Evolutionary conservation across 92 coral and sea anemone species (phyloP).

Genomic region (Siderastrea radians): DNA sequence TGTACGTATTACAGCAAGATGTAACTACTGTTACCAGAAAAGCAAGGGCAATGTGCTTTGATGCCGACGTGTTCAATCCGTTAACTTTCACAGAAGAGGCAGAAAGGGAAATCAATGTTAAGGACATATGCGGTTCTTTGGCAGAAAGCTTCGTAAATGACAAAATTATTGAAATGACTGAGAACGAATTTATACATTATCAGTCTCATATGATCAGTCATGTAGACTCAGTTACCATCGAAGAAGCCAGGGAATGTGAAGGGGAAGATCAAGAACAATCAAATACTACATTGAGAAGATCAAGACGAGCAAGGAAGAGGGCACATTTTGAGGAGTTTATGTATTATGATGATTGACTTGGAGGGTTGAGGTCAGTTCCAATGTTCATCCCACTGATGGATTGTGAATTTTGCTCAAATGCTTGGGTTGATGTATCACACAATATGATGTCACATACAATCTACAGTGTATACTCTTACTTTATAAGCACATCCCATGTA

Average conservation of each 20-base stretch:
- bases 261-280: no score
- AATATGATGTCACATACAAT: no score
- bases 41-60: background rate
- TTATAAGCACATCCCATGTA: no score
- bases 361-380: no score
- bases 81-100: conserved; percentile 1
- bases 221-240: conserved; percentile 33
- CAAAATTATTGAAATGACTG: background rate
- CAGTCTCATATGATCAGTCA: conserved; percentile 25
- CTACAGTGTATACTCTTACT: no score
- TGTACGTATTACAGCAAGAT: conserved; percentile 12
- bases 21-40: background rate
- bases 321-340: no score
- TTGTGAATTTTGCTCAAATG: no score
- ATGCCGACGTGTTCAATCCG: conserved; percentile 6
- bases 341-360: no score
- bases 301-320: no score
- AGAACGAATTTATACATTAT: conserved; percentile 11
- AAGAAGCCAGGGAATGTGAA: conserved; percentile 29
- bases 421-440: no score
- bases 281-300: no score
- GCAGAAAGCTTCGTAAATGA: background rate
- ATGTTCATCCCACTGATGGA: no score
- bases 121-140: conserved; percentile 1
- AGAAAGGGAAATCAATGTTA: background rate